Percentiles rank a stretch among this genome's conserved stretches.
Conservation (phyloP, 2,888 invertebrate species). For the Phragmatobia fuliginosa region DNA sequence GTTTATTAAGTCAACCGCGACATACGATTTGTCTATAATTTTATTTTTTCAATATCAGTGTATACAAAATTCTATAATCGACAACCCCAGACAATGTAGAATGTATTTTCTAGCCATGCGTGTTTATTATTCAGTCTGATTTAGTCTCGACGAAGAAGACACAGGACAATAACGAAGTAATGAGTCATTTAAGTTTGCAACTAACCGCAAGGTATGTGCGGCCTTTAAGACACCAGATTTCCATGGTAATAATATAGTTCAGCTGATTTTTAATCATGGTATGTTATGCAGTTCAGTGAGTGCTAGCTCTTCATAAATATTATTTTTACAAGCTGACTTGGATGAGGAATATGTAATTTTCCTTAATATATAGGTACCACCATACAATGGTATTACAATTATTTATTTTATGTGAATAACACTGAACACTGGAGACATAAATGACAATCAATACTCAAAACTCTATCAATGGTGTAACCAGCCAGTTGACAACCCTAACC, state of each 20-base stretch:
- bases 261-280: not conserved
- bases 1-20: too few relatives aligned
- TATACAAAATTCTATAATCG: not conserved
- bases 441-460: not conserved
- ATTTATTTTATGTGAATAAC: not conserved
- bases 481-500: not conserved
- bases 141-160: not conserved
- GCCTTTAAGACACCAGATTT: not conserved
- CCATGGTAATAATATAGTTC: not conserved
- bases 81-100: not conserved
- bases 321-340: not conserved
- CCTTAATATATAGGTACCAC: not conserved
- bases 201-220: not conserved
- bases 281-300: not conserved
- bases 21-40: too few relatives aligned
- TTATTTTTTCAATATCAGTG: too few relatives aligned
- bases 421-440: not conserved
- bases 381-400: not conserved
- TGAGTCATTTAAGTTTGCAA: not conserved
- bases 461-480: not conserved
- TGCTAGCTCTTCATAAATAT: not conserved
- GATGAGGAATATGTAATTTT: not conserved
- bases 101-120: not conserved
- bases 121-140: constrained; percentile 6
- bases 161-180: not conserved